Conservation (phyloP, 2,113 vertebrate genomes). For the Sorex araneus region DNA sequence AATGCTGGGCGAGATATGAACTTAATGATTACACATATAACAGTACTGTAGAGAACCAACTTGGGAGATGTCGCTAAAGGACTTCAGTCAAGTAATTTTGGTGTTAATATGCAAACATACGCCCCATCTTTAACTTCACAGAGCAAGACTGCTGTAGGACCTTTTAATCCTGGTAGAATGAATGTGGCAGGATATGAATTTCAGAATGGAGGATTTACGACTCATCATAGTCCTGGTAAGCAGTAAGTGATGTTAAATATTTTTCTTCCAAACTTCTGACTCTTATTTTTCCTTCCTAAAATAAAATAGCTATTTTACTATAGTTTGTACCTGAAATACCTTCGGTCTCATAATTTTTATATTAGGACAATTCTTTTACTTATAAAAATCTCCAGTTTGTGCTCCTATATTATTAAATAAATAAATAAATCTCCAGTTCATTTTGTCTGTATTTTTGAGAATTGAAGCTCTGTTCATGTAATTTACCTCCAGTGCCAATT, state of each 20-base stretch:
- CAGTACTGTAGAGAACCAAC: slow-evolving; percentile 92
- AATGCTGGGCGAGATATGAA: slow-evolving; percentile 91
- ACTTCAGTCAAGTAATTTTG: slow-evolving; percentile 95
- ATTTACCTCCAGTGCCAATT: too few relatives aligned
- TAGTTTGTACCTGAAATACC: too few relatives aligned
- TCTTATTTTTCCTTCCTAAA: background rate
- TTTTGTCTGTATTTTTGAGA: too few relatives aligned
- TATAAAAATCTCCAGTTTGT: too few relatives aligned
- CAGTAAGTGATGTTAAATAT: slow-evolving; percentile 9
- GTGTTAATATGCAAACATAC: slow-evolving; percentile 93
- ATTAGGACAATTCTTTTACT: too few relatives aligned
- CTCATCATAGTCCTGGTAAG: slow-evolving; percentile 95
- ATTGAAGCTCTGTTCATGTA: too few relatives aligned
- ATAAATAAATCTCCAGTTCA: too few relatives aligned
- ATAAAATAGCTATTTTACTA: too few relatives aligned
- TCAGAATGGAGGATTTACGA: slow-evolving; percentile 94
- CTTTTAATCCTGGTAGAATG: slow-evolving; percentile 97
- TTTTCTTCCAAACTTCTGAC: background rate
- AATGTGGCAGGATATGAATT: slow-evolving; percentile 92
- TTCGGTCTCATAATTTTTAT: too few relatives aligned
- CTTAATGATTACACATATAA: slow-evolving; percentile 96
- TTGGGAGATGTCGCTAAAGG: slow-evolving; percentile 92
- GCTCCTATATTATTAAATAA: too few relatives aligned
- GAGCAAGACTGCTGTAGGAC: slow-evolving; percentile 91
- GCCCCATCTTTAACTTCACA: slow-evolving; percentile 92